Percentiles rank a stretch among this genome's conserved stretches.
phyloP scores from a whole-genome alignment of 1,140 invertebrate genomes.

The Solenopsis invicta region DNA sequence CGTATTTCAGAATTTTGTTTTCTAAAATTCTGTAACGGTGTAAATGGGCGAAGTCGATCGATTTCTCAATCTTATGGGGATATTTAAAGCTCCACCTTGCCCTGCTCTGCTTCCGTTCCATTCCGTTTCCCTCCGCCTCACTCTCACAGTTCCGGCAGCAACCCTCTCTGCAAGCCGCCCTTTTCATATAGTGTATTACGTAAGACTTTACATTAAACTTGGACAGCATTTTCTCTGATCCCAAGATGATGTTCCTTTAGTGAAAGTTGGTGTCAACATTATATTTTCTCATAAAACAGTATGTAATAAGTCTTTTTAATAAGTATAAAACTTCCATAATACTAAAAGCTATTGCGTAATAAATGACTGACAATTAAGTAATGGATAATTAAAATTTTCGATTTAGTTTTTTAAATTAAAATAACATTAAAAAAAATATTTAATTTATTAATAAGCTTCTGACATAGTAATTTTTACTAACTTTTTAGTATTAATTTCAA shows the following conservation, averaged over 20 bases:
- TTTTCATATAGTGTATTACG: constrained; percentile 43
- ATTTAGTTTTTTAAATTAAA: constrained; percentile 10
- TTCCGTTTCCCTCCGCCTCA: neutral
- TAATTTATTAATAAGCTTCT: neutral
- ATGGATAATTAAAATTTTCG: neutral
- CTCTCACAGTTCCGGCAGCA: neutral
- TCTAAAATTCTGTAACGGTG: neutral
- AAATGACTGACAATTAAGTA: neutral
- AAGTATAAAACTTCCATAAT: neutral
- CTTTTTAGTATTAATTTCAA: neutral
- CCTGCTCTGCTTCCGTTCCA: constrained; percentile 43
- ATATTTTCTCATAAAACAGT: constrained; percentile 16
- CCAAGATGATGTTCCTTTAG: constrained; percentile 16
- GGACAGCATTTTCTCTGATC: constrained; percentile 30
- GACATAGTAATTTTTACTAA: neutral
- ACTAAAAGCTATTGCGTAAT: neutral
- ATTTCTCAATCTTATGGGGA: constrained; percentile 57
- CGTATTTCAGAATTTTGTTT: neutral
- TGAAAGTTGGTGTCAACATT: constrained; percentile 41
- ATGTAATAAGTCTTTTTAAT: constrained; percentile 6
- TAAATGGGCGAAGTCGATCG: constrained; percentile 34
- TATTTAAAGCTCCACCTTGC: constrained; percentile 64
- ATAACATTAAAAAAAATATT: no score
- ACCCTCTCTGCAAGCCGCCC: constrained; percentile 36
- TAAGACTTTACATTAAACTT: constrained; percentile 55